Percentiles rank a stretch among this genome's conserved stretches.
These are phyloP conservation scores for Aphyosemion australe DNA, from an alignment of 2,113 vertebrate species.

Conservation along the genomic window DNA sequence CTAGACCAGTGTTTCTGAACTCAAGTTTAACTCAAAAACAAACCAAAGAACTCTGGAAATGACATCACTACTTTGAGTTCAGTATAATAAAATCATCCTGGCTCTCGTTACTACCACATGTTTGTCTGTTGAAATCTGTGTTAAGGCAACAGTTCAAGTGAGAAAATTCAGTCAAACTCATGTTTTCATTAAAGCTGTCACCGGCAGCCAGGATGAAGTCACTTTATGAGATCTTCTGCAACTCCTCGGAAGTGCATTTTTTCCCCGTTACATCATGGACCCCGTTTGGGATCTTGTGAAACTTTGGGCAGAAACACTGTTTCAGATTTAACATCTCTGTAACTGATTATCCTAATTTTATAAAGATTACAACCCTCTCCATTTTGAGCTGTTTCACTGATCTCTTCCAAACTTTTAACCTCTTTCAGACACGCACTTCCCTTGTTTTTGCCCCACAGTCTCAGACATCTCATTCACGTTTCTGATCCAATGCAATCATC, in stretches of 20 bases:
- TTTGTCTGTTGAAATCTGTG: constrained; percentile 25
- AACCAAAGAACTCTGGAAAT: too few relatives aligned
- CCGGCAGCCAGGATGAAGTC: constrained; percentile 67
- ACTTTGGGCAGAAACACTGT: constrained; percentile 59
- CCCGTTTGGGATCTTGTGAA: constrained; percentile 55
- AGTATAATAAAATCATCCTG: neutral
- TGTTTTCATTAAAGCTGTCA: constrained; percentile 79
- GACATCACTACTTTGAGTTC: too few relatives aligned
- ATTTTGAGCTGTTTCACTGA: neutral
- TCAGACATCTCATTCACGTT: constrained; percentile 29
- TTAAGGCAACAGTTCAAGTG: constrained; percentile 52
- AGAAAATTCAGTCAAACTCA: constrained; percentile 45
- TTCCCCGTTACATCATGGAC: constrained; percentile 26
- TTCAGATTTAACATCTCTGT: constrained; percentile 67
- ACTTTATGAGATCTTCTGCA: constrained; percentile 70
- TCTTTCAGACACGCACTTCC: constrained; percentile 3
- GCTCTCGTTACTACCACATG: constrained; percentile 19
- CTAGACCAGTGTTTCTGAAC: constrained; percentile 1
- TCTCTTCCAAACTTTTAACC: constrained; percentile 7
- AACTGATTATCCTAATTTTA: constrained; percentile 47
- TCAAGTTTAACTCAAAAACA: constrained; percentile 8
- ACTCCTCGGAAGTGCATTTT: constrained; percentile 62
- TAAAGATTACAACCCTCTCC: constrained; percentile 33
- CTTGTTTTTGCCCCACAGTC: constrained; percentile 37
- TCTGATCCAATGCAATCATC: constrained; percentile 42